These are phyloP conservation scores for Gastracanthus pulcherrimus DNA, from an alignment of 2,888 invertebrate genomes.

Conservation along the genomic window DNA sequence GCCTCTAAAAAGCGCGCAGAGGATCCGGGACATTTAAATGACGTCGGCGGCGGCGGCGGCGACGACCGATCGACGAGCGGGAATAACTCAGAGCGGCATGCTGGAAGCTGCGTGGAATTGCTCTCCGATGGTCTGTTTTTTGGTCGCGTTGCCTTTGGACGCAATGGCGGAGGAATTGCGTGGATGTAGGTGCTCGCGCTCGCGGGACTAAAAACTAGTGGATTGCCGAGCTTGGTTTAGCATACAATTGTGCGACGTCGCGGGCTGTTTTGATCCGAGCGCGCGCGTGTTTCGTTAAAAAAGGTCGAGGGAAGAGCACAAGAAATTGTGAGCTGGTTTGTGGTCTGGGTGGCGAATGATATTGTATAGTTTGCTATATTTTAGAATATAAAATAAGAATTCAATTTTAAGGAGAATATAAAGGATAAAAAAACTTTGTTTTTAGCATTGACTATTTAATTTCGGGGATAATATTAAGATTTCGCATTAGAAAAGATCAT, in stretches of 20 bases:
- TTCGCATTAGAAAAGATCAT: too few relatives aligned
- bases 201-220: constrained; percentile 40
- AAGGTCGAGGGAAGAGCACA: not conserved
- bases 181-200: not conserved
- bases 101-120: constrained; percentile 58
- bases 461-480: too few relatives aligned
- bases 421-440: too few relatives aligned
- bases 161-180: constrained; percentile 11
- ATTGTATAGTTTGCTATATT: too few relatives aligned
- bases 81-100: constrained; percentile 77
- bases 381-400: too few relatives aligned
- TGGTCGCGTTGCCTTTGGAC: not conserved
- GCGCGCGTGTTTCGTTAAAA: not conserved
- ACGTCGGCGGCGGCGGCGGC: constrained; percentile 68
- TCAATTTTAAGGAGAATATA: too few relatives aligned
- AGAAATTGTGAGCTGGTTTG: not conserved
- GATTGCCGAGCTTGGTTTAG: constrained; percentile 36
- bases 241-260: constrained; percentile 49
- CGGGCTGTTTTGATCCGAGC: too few relatives aligned
- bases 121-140: not conserved
- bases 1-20: constrained; percentile 75
- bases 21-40: constrained; percentile 76
- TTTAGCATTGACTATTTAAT: too few relatives aligned
- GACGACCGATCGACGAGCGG: constrained; percentile 60
- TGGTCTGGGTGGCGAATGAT: not conserved